Conservation (phyloP, 1,140 invertebrate genomes). For the Scaptomyza hsui region DNA sequence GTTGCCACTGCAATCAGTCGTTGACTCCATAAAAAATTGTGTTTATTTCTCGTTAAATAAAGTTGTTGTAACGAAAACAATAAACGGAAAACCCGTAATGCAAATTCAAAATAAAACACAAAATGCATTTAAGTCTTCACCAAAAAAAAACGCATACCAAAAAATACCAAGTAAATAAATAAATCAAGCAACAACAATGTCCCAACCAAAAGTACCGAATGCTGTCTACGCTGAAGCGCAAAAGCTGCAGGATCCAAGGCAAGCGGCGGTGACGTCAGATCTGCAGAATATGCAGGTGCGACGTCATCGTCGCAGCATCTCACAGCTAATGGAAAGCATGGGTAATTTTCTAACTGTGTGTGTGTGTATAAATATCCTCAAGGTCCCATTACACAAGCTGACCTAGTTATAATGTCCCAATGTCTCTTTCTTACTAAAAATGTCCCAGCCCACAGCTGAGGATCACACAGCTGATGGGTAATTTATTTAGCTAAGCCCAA, state of each 20-base stretch:
- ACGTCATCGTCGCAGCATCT: constrained; percentile 82
- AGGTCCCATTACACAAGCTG: too few species aligned
- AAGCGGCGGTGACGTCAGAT: constrained; percentile 21
- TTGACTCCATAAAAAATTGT: constrained; percentile 24
- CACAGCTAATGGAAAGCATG: constrained; percentile 82
- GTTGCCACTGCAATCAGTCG: too few species aligned
- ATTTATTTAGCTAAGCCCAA: neutral
- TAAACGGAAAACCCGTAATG: constrained; percentile 26
- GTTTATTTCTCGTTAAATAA: constrained; percentile 55
- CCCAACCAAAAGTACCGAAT: constrained; percentile 20
- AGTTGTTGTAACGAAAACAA: constrained; percentile 33
- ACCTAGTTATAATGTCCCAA: neutral
- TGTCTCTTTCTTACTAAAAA: neutral
- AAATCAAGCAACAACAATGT: constrained; percentile 26
- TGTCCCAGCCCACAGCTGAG: neutral
- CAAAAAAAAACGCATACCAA: constrained; percentile 50
- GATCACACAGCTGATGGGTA: neutral
- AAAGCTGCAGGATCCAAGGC: constrained; percentile 34
- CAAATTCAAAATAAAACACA: constrained; percentile 35
- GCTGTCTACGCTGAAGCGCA: constrained; percentile 27
- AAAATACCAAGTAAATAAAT: constrained; percentile 47
- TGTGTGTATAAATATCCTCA: too few species aligned
- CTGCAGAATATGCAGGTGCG: constrained; percentile 54
- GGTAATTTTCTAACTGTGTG: too few species aligned
- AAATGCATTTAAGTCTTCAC: constrained; percentile 33